Evolutionary conservation across 1,140 invertebrate species (phyloP).

Genomic region (Apocrypta bakeri): DNA sequence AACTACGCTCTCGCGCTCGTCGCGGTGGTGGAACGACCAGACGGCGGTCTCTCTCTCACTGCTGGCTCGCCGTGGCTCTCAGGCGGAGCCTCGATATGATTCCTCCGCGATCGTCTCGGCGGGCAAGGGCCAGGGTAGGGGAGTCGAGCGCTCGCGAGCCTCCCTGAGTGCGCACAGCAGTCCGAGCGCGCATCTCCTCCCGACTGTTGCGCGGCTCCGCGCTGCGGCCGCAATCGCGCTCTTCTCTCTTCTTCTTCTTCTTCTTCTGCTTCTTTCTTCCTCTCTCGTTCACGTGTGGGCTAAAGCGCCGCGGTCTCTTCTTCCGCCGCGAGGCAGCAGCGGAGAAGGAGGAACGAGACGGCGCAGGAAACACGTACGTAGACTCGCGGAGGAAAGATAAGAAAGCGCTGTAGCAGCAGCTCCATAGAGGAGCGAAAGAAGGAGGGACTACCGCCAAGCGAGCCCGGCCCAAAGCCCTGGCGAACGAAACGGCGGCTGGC

Average conservation of each 20-base stretch:
- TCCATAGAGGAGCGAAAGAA: neutral
- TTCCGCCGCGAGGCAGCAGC: slow-evolving; percentile 67
- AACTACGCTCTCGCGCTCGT: slow-evolving; percentile 55
- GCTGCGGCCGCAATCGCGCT: slow-evolving; percentile 57
- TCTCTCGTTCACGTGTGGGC: slow-evolving; percentile 57
- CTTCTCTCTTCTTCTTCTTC: slow-evolving; percentile 54
- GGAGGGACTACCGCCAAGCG: neutral
- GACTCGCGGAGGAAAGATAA: slow-evolving; percentile 13
- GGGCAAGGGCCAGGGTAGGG: slow-evolving; percentile 55
- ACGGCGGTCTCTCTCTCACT: slow-evolving; percentile 46
- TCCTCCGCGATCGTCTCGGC: slow-evolving; percentile 61
- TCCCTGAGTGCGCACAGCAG: slow-evolving; percentile 30
- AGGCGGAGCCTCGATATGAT: slow-evolving; percentile 65
- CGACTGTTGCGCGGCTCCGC: slow-evolving; percentile 35
- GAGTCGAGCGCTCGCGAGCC: neutral
- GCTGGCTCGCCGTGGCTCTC: neutral
- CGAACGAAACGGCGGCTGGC: neutral
- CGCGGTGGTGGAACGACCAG: slow-evolving; percentile 59
- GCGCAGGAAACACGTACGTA: no score
- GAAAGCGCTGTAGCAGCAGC: neutral
- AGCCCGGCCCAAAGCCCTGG: neutral
- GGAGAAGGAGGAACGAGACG: slow-evolving; percentile 2
- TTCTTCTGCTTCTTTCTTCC: no score
- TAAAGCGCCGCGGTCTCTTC: slow-evolving; percentile 47
- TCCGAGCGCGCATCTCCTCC: slow-evolving; percentile 46